Evolutionary conservation across 2,888 invertebrate species (phyloP), one percentile per base, ranked within the genome.

Genomic region (Argyresthia goedartella): DNA sequence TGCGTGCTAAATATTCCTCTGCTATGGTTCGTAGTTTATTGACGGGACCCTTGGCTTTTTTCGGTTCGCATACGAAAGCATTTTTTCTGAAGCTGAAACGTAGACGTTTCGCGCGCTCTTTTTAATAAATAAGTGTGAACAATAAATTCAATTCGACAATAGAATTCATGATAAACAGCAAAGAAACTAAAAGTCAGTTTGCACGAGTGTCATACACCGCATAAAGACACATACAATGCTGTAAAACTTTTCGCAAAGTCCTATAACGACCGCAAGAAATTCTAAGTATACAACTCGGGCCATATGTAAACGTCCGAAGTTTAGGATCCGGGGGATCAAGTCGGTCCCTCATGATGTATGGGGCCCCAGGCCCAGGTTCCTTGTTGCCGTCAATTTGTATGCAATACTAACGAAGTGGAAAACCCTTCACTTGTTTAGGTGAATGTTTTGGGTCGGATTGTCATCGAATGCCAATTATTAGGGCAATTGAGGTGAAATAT

Each of bases 361-460:
- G 60, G 49, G 55, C 57, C 54, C 59, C 57, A 59, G 61, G 62
- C 62, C 67, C 67, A 63, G 64, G 25, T 25, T 56, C 55, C 55
- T 56, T 59, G 60, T 59, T 54, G 60, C 57, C 62, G 61, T 66
- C 66, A 71, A 69, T 71, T 73, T 67, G 72, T 64, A 51, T 58
- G 54, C 60, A 59, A 25, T 25, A 25, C 25, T 25, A 25, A 14
- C 36, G 52, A 49, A 59, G 53, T 45, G 51, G 52, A 25, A 25
- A 25, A 25, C 25, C 25, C 25, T 41, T 10, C 41, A 13, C 41
- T 25, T 25, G 25, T 25, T 25, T 25, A 6, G 25, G 25, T 25
- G 6, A 25, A 6, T 25, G 25, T 25, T 25, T n/a, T n/a, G n/a
- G 25, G 25, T 2, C 6, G 3, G 25, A 6, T 25, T 25, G 25